Evolutionary conservation across 1,140 invertebrate species (phyloP).

Genomic region (Scylla paramamosain): DNA sequence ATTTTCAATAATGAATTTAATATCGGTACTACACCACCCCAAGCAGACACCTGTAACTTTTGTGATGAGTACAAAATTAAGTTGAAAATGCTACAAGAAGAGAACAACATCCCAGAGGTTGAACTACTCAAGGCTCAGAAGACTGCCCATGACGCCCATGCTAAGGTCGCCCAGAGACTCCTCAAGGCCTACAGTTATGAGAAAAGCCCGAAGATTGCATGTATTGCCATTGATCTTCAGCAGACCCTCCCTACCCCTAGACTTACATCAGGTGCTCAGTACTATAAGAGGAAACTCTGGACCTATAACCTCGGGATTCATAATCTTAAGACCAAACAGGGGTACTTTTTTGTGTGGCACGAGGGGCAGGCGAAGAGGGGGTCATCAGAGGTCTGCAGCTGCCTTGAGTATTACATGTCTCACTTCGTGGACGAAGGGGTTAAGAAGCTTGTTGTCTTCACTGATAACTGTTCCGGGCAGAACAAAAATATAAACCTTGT

Average conservation of each 20-base stretch:
- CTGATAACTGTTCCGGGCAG: slow-evolving; percentile 30
- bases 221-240: no score
- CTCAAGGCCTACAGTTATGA: no score
- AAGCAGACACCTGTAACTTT: not conserved
- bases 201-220: no score
- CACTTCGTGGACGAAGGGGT: not conserved
- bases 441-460: not conserved
- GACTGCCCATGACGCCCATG: not conserved
- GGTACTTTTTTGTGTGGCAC: no score
- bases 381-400: slow-evolving; percentile 22
- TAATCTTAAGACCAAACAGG: not conserved
- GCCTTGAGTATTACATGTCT: not conserved
- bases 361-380: slow-evolving; percentile 22
- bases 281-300: not conserved
- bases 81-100: not conserved
- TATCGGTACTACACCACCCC: not conserved
- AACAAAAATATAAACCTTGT: slow-evolving; percentile 36
- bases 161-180: not conserved
- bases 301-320: slow-evolving; percentile 6
- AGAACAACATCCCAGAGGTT: not conserved
- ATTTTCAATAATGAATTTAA: no score
- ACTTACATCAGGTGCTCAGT: not conserved
- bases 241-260: not conserved
- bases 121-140: not conserved
- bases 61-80: not conserved